These are phyloP conservation scores for Setophaga petechia DNA, from an alignment of 2,113 vertebrate genomes.

Conservation along the genomic window DNA sequence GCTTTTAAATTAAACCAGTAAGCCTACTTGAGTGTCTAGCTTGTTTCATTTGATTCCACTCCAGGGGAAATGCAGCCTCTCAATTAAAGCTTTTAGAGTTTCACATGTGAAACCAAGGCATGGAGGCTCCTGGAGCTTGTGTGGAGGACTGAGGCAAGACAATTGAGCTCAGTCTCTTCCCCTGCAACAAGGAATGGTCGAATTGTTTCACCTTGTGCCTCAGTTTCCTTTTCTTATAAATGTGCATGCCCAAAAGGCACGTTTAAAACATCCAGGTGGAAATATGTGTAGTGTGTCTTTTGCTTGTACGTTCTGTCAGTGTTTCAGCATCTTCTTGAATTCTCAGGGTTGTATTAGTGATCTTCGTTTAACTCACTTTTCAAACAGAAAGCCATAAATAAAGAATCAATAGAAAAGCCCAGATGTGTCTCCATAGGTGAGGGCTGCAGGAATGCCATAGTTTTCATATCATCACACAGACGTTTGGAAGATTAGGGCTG, in stretches of 20 bases:
- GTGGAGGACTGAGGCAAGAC: neutral
- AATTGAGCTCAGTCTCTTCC: neutral
- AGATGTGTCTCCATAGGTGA: constrained; percentile 54
- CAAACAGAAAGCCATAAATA: constrained; percentile 12
- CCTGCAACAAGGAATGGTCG: too few relatives aligned
- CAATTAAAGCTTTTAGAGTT: constrained; percentile 49
- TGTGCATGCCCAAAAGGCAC: neutral
- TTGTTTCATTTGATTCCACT: constrained; percentile 60
- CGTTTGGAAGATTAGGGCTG: constrained; percentile 40
- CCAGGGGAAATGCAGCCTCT: constrained; percentile 37
- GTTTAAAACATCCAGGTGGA: neutral
- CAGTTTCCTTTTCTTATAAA: neutral
- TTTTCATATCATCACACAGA: constrained; percentile 18
- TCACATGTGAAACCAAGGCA: neutral
- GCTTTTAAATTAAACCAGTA: constrained; percentile 60
- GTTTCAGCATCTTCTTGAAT: neutral
- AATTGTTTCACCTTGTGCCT: neutral
- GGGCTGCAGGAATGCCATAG: constrained; percentile 16
- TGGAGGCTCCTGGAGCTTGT: neutral
- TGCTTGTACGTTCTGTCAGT: neutral
- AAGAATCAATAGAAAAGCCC: constrained; percentile 6
- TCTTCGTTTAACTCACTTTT: neutral
- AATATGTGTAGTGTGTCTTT: neutral
- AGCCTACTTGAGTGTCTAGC: constrained; percentile 58
- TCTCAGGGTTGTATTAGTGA: neutral